Base-by-base conservation (phyloP, 53 echinoderm and acorn worm genomes). In the Mesocentrotus franciscanus region DNA sequence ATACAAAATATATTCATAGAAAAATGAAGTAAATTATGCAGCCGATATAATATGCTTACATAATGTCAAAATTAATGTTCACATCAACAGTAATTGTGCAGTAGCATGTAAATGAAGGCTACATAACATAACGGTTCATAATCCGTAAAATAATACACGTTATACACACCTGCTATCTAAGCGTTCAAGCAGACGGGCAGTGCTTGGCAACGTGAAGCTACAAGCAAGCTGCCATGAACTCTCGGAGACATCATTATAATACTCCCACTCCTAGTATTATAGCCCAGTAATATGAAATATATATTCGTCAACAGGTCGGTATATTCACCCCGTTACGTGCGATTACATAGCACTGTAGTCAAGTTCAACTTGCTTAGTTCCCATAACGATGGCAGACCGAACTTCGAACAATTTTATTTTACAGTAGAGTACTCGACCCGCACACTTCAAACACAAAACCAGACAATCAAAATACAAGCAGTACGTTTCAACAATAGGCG, bases 191-290 rank as follows among this genome's bases (percentile, higher is more conserved):
- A 49, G 39, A 10, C 39, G 22, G 55, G 20, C 11, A 56, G 87
- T 58, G 87, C 87, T 58, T 27, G 87, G 87, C 58, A 87, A 87
- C 81, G 39, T 39, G 81, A 81, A 36, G 81, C 81, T 36, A 42
- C 18, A 81, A 2, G 81, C 18, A 81, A 2, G 81, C 42, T 81
- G 81, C 42, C 81, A 81, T 5, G 81, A 81, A 81, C 20, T 81
- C 36, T 81, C 81, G 17, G 42, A 81, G 36, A 81, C 42, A 81
- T 20, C 13, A 68, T 68, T 4, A 68, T 68, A 76, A 32, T 76
- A 4, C 30, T 32, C 26, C 16, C 16, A 30, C 76, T 33, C 68
- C 22, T n/a, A n/a, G n/a, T n/a, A n/a, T n/a, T n/a, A n/a, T 22
- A 68, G 68, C 22, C 20, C 24, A 68, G 24, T 76, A 29, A 32